Base-by-base conservation (phyloP, 2,888 invertebrate genomes). In the Drosophila borealis region DNA sequence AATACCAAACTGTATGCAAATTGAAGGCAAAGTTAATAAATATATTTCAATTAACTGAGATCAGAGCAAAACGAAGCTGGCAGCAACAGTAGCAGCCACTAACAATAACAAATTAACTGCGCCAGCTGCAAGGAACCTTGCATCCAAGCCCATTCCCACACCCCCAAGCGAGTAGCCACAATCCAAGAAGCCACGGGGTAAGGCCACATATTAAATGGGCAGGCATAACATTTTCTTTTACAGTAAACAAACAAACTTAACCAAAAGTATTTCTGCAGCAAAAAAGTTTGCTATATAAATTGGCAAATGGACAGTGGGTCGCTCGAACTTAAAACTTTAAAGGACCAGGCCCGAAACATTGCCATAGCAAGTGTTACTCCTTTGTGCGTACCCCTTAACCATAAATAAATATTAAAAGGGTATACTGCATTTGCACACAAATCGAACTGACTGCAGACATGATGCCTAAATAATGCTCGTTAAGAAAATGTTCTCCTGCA, bases 101-200 rank as follows among this genome's bases (percentile, higher is more conserved):
- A 83, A 83, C 88, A 80, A 88, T 82, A 83, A 88, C 88, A 83
- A 88, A 88, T 85, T 81, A 88, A 80, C 78, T 77, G 64, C 61
- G 53, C 53, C 48, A 63, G 39, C 57, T 65, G 74, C 67, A 59
- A 59, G 55, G 53, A 14, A 61, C 14, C 44, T 54, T 66, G 61
- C 78, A 73, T 19, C 61, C 2, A 11, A 19, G 13, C 11, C 29
- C 48, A 36, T 17, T 33, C 33, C 39, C 17, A 37, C 19, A 25
- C n/a, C 33, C 8, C 50, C 55, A 39, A 29, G 25, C 42, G 19
- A 25, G 36, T 34, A 59, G 14, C 36, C 61, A 48, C 41, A 46
- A 51, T 37, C 42, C 42, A 33, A 60, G 17, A 33, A 17, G 64
- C 45, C 39, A 17, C 29, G 19, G 55, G 46, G 54, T 34, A 67